Conservation (phyloP, 2,113 vertebrate species). For the Scomber japonicus region DNA sequence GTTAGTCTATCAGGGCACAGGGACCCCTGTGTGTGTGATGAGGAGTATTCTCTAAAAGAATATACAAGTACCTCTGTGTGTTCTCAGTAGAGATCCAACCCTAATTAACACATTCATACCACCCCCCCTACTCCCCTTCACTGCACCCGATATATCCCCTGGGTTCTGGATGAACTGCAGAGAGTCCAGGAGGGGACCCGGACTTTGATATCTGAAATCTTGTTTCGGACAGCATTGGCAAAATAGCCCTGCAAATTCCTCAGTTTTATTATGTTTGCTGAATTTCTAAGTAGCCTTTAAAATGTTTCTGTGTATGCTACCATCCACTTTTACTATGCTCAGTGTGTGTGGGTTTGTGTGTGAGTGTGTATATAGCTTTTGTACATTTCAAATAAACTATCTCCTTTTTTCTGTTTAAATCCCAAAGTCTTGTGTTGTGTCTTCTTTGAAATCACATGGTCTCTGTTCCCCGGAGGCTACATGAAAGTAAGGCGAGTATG, state of each 20-base stretch:
- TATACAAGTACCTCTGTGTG: constrained; percentile 83
- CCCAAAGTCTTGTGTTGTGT: constrained; percentile 49
- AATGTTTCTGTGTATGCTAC: constrained; percentile 67
- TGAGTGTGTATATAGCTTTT: constrained; percentile 94
- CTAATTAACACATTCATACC: constrained; percentile 77
- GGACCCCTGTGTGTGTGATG: constrained; percentile 56
- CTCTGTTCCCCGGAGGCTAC: constrained; percentile 24
- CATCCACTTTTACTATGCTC: constrained; percentile 76
- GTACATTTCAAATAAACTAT: constrained; percentile 95
- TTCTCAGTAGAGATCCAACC: constrained; percentile 69
- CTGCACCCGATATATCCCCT: constrained; percentile 40
- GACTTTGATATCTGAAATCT: constrained; percentile 73
- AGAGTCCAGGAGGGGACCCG: constrained; percentile 66
- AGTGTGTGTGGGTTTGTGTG: constrained; percentile 86
- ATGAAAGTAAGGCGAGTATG: constrained; percentile 47
- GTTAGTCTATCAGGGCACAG: constrained; percentile 55
- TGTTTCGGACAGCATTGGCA: constrained; percentile 52
- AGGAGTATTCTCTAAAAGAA: constrained; percentile 80
- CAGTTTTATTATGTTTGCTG: constrained; percentile 70
- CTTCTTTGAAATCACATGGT: constrained; percentile 61
- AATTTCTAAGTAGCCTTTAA: constrained; percentile 74
- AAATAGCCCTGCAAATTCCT: constrained; percentile 53
- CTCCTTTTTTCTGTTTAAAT: constrained; percentile 79
- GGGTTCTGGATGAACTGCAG: constrained; percentile 69
- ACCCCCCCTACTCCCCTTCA: constrained; percentile 26